Evolutionary conservation across 2,113 vertebrate species (phyloP), one percentile per base, ranked within the genome.

Genomic region (Oreochromis spilurus): DNA sequence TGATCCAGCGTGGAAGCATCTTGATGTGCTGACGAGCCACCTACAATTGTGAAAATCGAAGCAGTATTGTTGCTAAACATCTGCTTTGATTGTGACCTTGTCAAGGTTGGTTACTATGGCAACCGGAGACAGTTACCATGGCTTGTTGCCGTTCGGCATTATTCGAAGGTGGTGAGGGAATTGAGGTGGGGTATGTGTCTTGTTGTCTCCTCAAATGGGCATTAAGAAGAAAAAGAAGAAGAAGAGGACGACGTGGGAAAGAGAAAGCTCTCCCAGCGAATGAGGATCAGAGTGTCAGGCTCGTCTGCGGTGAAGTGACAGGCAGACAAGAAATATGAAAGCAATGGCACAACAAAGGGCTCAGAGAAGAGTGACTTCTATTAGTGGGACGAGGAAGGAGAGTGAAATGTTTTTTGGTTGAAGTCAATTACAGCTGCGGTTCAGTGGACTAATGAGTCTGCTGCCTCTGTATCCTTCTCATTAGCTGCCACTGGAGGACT

Each of bases 351-450:
- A 90, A 89, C 52, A 85, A 83, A 84, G 65, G 72, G 83, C 82
- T 89, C 34, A 62, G 67, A 77, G 29, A 40, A 84, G 82, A 83
- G 50, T 45, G 82, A 82, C 79, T 84, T 57, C 24, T 72, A 57
- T 85, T 79, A 90, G 82, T 14, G 6, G 36, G 82, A 77, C 5
- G 29, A 79, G 83, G 81, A 67, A 7, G 21, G 80, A 78, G 84
- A 86, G 79, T 45, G 91, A 88, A 87, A 84, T 45, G 81, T 88
- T 91, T 67, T 77, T 88, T 88, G 79, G 81, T 82, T 86, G 82
- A 91, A 85, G 89, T 92, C 75, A 86, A 92, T 92, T 87, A 86
- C 80, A 91, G 90, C 88, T 58, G 84, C 5, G 34, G 45, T 82
- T 86, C 62, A 62, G 78, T 80, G 79, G 82, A 34, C 70, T 89